Conservation (phyloP, 1,140 invertebrate species). For the Leptonema lineaticorne region DNA sequence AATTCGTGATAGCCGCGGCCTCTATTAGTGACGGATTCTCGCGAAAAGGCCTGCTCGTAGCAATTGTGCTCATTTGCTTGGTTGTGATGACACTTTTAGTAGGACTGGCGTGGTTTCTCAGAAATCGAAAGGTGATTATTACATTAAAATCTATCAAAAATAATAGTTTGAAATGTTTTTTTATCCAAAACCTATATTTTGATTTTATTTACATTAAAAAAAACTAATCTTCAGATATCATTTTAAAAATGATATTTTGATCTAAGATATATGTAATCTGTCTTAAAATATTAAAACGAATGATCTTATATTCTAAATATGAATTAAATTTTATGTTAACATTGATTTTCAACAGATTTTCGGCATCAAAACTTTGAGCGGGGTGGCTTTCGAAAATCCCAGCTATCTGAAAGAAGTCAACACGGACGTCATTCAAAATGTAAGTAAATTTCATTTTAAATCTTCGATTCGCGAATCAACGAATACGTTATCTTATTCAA, state of each 20-base stretch:
- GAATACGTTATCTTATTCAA: too few species aligned
- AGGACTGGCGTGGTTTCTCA: conserved; percentile 66
- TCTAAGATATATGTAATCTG: too few species aligned
- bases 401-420: conserved; percentile 77
- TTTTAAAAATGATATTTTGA: too few species aligned
- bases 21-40: conserved; percentile 58
- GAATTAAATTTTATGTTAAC: background rate
- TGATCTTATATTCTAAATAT: too few species aligned
- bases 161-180: background rate
- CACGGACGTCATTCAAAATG: conserved; percentile 67
- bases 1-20: conserved; percentile 64
- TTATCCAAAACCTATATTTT: too few species aligned
- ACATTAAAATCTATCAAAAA: too few species aligned
- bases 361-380: conserved; percentile 60
- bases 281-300: too few species aligned
- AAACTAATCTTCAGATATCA: too few species aligned
- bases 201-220: too few species aligned
- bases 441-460: conserved; percentile 48
- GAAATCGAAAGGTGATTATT: conserved; percentile 59
- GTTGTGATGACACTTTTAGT: conserved; percentile 64
- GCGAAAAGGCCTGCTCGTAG: conserved; percentile 63
- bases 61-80: conserved; percentile 64
- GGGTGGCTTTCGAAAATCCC: conserved; percentile 83
- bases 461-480: background rate
- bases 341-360: conserved; percentile 47